Conservation (phyloP, 2,113 vertebrate genomes). For the Sebastes fasciatus region DNA sequence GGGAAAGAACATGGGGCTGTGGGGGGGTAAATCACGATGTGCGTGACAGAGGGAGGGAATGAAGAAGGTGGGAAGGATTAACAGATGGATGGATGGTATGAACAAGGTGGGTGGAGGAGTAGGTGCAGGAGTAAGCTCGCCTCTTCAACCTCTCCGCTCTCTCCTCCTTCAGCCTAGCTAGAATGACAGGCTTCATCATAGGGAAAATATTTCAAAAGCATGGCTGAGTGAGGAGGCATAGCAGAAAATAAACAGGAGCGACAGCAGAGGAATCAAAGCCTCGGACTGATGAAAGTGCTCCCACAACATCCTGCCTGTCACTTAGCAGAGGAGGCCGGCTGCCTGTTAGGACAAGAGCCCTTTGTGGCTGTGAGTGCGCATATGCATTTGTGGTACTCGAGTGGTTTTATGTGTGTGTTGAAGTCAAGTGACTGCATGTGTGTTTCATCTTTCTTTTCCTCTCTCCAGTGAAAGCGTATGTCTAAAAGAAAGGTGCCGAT, state of each 20-base stretch:
- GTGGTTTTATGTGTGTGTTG: slow-evolving; percentile 27
- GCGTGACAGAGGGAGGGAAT: slow-evolving; percentile 39
- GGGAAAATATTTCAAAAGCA: slow-evolving; percentile 52
- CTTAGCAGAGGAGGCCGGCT: slow-evolving; percentile 46
- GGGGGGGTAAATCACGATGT: slow-evolving; percentile 33
- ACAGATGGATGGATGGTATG: slow-evolving; percentile 34
- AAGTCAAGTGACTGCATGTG: slow-evolving; percentile 47
- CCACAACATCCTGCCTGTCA: slow-evolving; percentile 66
- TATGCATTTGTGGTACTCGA: slow-evolving; percentile 29
- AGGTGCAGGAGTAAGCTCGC: slow-evolving; percentile 8
- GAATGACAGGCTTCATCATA: slow-evolving; percentile 46
- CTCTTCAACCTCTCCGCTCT: background rate
- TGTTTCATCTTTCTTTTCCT: slow-evolving; percentile 21
- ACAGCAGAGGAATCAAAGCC: slow-evolving; percentile 60
- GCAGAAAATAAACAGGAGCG: slow-evolving; percentile 59
- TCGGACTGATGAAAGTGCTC: slow-evolving; percentile 60
- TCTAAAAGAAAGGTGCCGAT: slow-evolving; percentile 35
- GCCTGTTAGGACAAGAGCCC: slow-evolving; percentile 67
- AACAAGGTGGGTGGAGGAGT: slow-evolving; percentile 19
- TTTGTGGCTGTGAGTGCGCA: slow-evolving; percentile 26
- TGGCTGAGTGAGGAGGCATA: slow-evolving; percentile 47
- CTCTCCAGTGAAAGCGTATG: slow-evolving; percentile 19
- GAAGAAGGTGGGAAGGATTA: slow-evolving; percentile 38
- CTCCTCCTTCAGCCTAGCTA: background rate
- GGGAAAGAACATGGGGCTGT: background rate